Base-by-base conservation (phyloP, 2,113 vertebrate genomes). In the Crotalus tigris region DNA sequence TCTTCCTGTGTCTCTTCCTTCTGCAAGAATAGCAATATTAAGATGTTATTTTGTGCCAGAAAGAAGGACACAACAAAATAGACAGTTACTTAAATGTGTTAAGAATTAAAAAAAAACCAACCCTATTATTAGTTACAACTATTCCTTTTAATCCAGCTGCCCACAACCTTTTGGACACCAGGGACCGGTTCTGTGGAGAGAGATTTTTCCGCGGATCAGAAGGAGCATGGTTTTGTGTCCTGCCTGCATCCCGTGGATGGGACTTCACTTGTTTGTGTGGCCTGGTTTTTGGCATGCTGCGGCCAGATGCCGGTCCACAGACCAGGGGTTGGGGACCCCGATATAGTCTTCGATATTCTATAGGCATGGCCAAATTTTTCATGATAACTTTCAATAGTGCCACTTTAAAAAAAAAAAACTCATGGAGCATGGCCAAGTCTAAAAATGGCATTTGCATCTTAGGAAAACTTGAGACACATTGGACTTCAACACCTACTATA, bases 21-120 rank as follows among this genome's bases (percentile, higher is more conserved):
- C 59, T 29, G 15, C 58, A 49, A 87, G 97, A 97, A 96, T 97
- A 94, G 93, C 90, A 93, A 8, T 95, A 92, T 93, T 97, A 96
- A 95, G 96, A 90, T 96, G 95, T 94, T 95, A 92, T 95, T 97
- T 95, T 93, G 94, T 97, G 93, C 92, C 51, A 0, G 94, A 94
- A 92, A 0, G 94, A 93, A 92, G 94, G 96, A 69, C 33, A 92
- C 58, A 92, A 86, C 91, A 95, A 95, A 94, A 51, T 85, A 88
- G 94, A 85, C 96, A 90, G 93, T 29, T 46, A 24, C 85, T 93
- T 81, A 94, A 94, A 96, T 91, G 95, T 92, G 92, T 94, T 2
- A 90, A 93, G 93, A 92, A 89, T 75, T 86, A 29, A 87, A 90
- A 33, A 61, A 9, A 4, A 46, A 4, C 4, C 4, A 46, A 46